These are phyloP conservation scores for Bradysia coprophila DNA, from an alignment of 1,140 invertebrate species.

Conservation along the genomic window DNA sequence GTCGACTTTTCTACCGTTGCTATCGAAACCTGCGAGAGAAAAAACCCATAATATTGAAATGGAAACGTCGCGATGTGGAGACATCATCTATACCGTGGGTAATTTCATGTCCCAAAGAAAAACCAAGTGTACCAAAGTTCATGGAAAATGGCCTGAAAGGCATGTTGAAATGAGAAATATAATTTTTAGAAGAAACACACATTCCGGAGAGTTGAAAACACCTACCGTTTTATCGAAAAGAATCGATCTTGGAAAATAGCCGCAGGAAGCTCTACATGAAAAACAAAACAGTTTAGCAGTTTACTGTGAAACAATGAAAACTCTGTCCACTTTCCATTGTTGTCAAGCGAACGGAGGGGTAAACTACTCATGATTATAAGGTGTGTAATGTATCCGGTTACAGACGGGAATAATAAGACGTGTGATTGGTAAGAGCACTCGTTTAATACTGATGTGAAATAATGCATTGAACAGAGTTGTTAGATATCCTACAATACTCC, in stretches of 20 bases:
- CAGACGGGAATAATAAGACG: no score
- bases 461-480: no score
- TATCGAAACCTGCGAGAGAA: conserved; percentile 41
- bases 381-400: no score
- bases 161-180: not conserved
- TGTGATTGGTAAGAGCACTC: no score
- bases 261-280: conserved; percentile 42
- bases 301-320: no score
- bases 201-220: conserved; percentile 7
- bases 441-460: no score
- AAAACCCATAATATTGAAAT: no score
- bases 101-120: conserved; percentile 65
- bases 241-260: conserved; percentile 57
- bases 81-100: conserved; percentile 73
- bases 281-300: no score
- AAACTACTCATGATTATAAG: no score
- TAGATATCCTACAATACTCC: no score
- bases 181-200: not conserved
- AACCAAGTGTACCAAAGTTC: conserved; percentile 68
- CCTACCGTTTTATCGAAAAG: conserved; percentile 44
- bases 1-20: no score
- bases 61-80: not conserved
- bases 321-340: not conserved
- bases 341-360: not conserved
- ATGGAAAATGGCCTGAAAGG: not conserved